Conservation (phyloP, 2,113 vertebrate species). For the Emydocephalus ijimae region DNA sequence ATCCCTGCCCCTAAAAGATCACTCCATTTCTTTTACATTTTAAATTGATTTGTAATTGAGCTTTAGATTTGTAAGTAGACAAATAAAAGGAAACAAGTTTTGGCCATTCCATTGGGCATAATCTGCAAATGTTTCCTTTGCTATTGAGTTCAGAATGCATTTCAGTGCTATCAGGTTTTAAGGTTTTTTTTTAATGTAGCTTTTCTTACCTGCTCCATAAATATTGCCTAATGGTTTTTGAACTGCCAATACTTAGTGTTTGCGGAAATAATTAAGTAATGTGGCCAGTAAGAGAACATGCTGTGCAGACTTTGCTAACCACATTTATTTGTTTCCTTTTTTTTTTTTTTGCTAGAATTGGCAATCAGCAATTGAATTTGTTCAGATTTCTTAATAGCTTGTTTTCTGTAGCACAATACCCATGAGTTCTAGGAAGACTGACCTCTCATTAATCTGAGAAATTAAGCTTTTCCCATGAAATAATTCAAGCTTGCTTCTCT, state of each 20-base stretch:
- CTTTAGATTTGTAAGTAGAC: background rate
- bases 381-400: background rate
- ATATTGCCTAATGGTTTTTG: slow-evolving; percentile 29
- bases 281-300: background rate
- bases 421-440: slow-evolving; percentile 23
- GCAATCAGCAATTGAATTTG: slow-evolving; percentile 18
- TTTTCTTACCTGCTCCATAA: slow-evolving; percentile 27
- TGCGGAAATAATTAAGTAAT: slow-evolving; percentile 28
- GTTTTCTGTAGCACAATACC: slow-evolving; percentile 33
- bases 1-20: background rate
- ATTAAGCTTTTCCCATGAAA: background rate
- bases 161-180: slow-evolving; percentile 8
- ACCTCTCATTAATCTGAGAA: slow-evolving; percentile 8
- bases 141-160: background rate
- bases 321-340: slow-evolving; percentile 12
- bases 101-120: background rate
- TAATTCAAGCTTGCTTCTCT: background rate
- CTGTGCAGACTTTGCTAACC: background rate
- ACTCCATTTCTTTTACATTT: background rate
- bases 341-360: background rate
- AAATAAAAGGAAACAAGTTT: background rate
- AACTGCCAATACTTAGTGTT: slow-evolving; percentile 18
- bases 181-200: background rate
- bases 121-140: background rate
- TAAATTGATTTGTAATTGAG: background rate